A percentile compares a stretch with the other conserved stretches of the same genome.
These are phyloP conservation scores for Embiotoca jacksoni DNA, from an alignment of 2,113 vertebrate genomes.

Conservation along the genomic window DNA sequence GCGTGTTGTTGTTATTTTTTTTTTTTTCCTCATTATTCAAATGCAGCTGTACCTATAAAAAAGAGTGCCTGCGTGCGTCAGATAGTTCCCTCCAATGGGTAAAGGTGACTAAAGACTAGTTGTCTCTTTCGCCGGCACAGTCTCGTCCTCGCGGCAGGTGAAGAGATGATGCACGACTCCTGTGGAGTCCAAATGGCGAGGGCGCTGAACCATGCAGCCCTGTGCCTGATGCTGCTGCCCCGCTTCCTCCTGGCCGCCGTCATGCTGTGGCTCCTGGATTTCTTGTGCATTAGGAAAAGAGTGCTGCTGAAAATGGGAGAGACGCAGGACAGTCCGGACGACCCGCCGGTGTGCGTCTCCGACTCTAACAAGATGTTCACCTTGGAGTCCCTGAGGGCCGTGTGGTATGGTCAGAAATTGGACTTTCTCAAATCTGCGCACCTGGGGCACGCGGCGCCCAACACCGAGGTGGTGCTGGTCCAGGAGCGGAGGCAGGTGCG, in stretches of 20 bases:
- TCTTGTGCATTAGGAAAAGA: conserved; percentile 94
- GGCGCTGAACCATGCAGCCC: conserved; percentile 91
- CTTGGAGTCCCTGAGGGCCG: conserved; percentile 93
- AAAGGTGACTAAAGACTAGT: conserved; percentile 72
- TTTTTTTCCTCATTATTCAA: conserved; percentile 87
- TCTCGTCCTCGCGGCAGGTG: conserved; percentile 64
- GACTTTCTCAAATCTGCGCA: conserved; percentile 97
- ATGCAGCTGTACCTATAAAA: conserved; percentile 92
- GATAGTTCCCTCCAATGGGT: conserved; percentile 82
- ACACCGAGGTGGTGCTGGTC: conserved; percentile 94
- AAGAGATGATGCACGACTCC: conserved; percentile 89
- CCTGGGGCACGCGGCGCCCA: conserved; percentile 91
- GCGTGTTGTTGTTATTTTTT: conserved; percentile 88
- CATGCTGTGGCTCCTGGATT: conserved; percentile 97
- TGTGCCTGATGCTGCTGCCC: conserved; percentile 94
- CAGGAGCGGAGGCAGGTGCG: conserved; percentile 85
- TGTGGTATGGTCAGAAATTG: conserved; percentile 98
- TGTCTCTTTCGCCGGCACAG: conserved; percentile 72
- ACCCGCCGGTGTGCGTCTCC: conserved; percentile 95
- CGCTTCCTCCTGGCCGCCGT: conserved; percentile 95
- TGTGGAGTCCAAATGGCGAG: conserved; percentile 89
- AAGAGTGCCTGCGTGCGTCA: conserved; percentile 85
- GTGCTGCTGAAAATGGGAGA: conserved; percentile 87
- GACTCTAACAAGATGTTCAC: conserved; percentile 98
- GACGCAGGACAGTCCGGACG: conserved; percentile 85